phyloP scores from a whole-genome alignment of 2,113 vertebrate species.

The Oreamnos americanus region DNA sequence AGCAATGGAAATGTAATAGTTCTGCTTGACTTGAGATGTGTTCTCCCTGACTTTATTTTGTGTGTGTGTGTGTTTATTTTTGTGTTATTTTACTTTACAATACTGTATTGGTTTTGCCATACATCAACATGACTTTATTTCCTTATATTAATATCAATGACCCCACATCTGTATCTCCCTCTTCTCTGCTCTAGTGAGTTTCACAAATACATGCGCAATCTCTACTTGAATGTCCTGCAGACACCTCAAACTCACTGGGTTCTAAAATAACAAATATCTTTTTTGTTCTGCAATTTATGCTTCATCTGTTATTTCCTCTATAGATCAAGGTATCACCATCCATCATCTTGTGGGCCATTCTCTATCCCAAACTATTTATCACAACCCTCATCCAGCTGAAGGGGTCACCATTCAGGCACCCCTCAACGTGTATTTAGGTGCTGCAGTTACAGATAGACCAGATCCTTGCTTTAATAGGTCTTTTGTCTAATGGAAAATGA shows the following conservation, averaged over 20 bases:
- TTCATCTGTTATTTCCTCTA: background rate
- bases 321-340: background rate
- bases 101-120: no score
- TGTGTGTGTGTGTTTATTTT: no score
- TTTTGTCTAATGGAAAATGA: background rate
- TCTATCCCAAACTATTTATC: background rate
- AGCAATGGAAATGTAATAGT: background rate
- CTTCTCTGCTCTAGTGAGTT: background rate
- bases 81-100: no score
- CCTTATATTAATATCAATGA: background rate
- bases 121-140: background rate
- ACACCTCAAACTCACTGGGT: background rate
- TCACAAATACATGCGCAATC: background rate
- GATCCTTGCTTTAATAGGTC: background rate
- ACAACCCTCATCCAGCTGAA: background rate
- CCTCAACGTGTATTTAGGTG: background rate
- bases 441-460: background rate
- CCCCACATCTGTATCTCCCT: background rate
- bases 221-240: background rate
- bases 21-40: background rate
- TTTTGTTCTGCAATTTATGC: background rate
- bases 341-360: background rate
- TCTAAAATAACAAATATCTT: background rate
- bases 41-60: background rate
- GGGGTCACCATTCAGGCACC: background rate